phyloP scores from a whole-genome alignment of 1,140 invertebrate species.

The Heliconius congener region DNA sequence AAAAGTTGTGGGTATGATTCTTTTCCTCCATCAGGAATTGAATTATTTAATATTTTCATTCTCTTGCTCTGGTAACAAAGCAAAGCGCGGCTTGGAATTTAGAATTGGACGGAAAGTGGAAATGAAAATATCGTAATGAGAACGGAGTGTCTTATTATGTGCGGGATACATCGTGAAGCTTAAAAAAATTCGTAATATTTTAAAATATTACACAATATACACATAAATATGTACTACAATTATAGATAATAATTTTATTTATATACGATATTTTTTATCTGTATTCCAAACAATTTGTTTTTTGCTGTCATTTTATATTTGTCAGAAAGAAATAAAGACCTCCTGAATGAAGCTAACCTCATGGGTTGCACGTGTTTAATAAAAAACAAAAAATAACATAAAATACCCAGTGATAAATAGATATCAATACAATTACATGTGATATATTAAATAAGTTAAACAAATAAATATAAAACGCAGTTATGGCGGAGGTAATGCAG shows the following conservation, averaged over 20 bases:
- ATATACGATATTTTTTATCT: constrained; percentile 4
- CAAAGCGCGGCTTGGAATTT: no score
- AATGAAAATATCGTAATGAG: no score
- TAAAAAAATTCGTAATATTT: no score
- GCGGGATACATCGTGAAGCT: no score
- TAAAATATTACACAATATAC: no score
- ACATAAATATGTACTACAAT: background rate
- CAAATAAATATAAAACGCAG: constrained; percentile 30
- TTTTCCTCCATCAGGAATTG: no score
- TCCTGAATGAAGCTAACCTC: constrained; percentile 39
- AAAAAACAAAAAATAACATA: background rate
- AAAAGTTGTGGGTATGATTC: no score
- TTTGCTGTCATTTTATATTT: constrained; percentile 24
- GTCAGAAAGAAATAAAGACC: constrained; percentile 1
- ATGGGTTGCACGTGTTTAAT: constrained; percentile 50
- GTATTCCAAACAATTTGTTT: constrained; percentile 14
- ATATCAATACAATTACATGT: constrained; percentile 5
- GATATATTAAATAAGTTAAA: constrained; percentile 16
- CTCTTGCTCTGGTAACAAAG: no score
- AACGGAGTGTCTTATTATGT: no score
- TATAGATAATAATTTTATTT: constrained; percentile 7
- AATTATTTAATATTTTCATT: no score
- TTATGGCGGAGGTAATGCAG: constrained; percentile 68
- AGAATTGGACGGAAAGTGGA: no score
- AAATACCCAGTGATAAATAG: constrained; percentile 9